A percentile compares a stretch with the other conserved stretches of the same genome.
phyloP scores from a whole-genome alignment of 2,888 invertebrate genomes.

The Dorcus hopei region DNA sequence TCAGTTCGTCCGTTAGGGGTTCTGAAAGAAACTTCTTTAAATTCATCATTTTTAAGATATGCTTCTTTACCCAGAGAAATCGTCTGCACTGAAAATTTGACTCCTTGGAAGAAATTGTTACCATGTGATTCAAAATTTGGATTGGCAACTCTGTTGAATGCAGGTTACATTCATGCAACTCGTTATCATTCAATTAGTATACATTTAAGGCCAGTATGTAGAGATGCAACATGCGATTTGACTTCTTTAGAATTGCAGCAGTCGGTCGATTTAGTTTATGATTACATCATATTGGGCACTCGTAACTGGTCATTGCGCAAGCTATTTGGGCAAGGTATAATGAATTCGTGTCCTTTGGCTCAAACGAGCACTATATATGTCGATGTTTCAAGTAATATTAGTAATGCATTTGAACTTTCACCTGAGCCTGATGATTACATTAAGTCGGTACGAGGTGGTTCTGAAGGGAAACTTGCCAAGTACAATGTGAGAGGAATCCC shows the following conservation, averaged over 20 bases:
- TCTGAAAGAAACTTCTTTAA: slow-evolving; percentile 46
- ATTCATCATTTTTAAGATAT: slow-evolving; percentile 65
- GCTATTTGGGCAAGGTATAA: slow-evolving; percentile 82
- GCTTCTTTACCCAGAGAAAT: slow-evolving; percentile 93
- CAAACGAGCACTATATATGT: slow-evolving; percentile 75
- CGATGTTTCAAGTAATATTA: slow-evolving; percentile 66
- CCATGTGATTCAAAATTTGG: slow-evolving; percentile 93
- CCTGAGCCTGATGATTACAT: slow-evolving; percentile 61
- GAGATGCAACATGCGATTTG: slow-evolving; percentile 50
- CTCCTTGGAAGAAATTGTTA: slow-evolving; percentile 95
- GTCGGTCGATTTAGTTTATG: slow-evolving; percentile 84
- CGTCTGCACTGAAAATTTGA: slow-evolving; percentile 97
- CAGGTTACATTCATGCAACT: slow-evolving; percentile 87
- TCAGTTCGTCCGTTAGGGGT: slow-evolving; percentile 76
- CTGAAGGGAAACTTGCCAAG: slow-evolving; percentile 63
- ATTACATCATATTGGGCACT: slow-evolving; percentile 63
- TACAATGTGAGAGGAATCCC: slow-evolving; percentile 58
- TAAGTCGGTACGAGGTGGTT: slow-evolving; percentile 66
- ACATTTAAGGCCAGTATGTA: slow-evolving; percentile 78
- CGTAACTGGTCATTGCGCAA: slow-evolving; percentile 84
- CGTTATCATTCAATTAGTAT: slow-evolving; percentile 89
- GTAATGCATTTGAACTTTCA: slow-evolving; percentile 60
- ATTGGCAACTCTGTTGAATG: slow-evolving; percentile 82
- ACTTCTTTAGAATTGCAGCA: slow-evolving; percentile 78
- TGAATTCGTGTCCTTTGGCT: slow-evolving; percentile 79